Conservation (phyloP, 1,140 invertebrate species). For the Cotesia glomerata region DNA sequence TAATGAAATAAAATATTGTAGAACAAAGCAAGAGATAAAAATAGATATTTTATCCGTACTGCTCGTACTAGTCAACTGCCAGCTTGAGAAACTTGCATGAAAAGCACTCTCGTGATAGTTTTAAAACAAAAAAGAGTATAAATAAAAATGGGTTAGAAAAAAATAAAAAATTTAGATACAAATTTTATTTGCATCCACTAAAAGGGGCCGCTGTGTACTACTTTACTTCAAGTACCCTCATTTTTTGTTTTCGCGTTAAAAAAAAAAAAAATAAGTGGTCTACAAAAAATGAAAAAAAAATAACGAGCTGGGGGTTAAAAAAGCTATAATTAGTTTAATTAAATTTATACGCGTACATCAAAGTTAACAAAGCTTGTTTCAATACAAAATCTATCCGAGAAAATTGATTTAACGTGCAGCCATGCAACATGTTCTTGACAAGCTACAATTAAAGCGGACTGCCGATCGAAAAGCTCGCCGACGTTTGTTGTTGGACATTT, state of each 20-base stretch:
- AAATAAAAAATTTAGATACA: neutral
- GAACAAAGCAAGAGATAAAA: neutral
- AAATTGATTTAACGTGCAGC: slow-evolving; percentile 13
- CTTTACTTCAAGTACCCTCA: too few relatives aligned
- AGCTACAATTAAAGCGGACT: slow-evolving; percentile 18
- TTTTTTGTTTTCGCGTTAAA: too few relatives aligned
- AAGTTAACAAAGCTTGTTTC: neutral
- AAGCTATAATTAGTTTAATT: neutral
- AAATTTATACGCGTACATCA: neutral
- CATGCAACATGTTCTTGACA: neutral
- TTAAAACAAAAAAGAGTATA: neutral
- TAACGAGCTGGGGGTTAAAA: too few relatives aligned
- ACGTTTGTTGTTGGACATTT: slow-evolving; percentile 8
- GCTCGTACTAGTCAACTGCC: neutral
- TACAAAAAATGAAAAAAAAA: too few relatives aligned
- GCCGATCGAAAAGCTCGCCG: slow-evolving; percentile 9
- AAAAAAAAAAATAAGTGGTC: too few relatives aligned
- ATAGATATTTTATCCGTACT: neutral
- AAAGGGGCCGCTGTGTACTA: too few relatives aligned
- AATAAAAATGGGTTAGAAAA: neutral
- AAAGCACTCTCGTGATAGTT: neutral
- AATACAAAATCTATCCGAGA: neutral
- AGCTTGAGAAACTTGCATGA: neutral
- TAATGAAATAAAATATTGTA: too few relatives aligned
- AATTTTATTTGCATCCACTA: neutral